Evolutionary conservation across 2,888 invertebrate species (phyloP), one percentile per base, ranked within the genome.

Genomic region (Ormyrus thymus): DNA sequence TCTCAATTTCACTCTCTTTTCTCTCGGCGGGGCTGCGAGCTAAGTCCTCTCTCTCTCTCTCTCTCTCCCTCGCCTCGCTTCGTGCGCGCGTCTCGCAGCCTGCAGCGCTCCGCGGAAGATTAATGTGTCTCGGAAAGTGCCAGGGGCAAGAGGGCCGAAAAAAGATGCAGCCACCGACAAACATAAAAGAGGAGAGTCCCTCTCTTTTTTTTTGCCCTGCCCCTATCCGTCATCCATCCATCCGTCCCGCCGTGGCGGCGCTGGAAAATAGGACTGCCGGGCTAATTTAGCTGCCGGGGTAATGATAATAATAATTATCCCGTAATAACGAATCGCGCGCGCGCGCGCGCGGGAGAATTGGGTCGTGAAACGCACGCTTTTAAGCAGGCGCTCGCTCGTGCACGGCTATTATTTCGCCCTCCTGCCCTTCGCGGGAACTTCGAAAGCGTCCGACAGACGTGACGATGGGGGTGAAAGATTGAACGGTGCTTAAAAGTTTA

Each of bases 101-200:
- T 4, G 29, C 29, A 29, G 29, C 29, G 53, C 43, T 7, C 51
- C 5, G 53, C 51, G 9, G 29, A 59, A 75, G 75, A 75, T 75
- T 68, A 75, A 75, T 68, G 68, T 45, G 45, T 59, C 75, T 75
- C 59, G 66, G 53, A 75, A 75, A 75, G 61, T 68, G 66, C 61
- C 68, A 50, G 51, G 53, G 29, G 59, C 51, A 68, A 58, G 58
- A 61, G 75, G 15, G 13, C 45, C 51, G 46, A 11, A 71, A 68
- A 75, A 61, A 75, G 68, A 61, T 56, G 15, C 61, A 48, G 29
- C 50, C 13, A 29, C 7, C 50, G 51, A 29, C 15, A 29, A 51
- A 66, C 15, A 53, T 15, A 15, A 29, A 53, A 6, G 53, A 29
- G 15, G 48, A 70, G 5, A 70, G 7, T 45, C 58, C 13, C 46